Conservation (phyloP, 2,888 invertebrate genomes). For the Eutolmus rufibarbis region DNA sequence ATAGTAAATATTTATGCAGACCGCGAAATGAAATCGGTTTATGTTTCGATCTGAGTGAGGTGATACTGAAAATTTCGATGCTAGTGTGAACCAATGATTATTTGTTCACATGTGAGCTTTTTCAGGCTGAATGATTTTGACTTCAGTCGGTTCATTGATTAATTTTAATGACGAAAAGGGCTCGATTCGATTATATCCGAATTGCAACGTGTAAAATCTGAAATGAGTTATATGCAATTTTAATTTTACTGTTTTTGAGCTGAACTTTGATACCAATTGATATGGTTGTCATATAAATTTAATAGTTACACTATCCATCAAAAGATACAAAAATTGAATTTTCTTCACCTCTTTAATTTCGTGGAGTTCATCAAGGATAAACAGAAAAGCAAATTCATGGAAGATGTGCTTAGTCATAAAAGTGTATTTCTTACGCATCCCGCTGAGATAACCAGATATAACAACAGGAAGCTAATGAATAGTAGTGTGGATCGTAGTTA, state of each 20-base stretch:
- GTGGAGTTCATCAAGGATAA: not conserved
- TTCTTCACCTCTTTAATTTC: not conserved
- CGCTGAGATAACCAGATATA: not conserved
- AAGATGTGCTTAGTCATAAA: not conserved
- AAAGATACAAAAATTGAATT: not conserved
- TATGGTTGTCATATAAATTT: not conserved
- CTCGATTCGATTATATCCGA: not conserved
- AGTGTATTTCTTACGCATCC: not conserved
- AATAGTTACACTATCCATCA: no score
- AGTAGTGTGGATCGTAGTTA: not conserved
- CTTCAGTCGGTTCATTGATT: not conserved
- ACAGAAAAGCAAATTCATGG: not conserved
- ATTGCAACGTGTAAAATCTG: not conserved
- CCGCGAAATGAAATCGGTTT: not conserved
- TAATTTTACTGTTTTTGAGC: not conserved
- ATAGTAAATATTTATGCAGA: not conserved
- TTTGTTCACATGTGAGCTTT: not conserved
- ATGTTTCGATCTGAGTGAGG: not conserved
- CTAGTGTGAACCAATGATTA: not conserved
- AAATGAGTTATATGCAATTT: not conserved
- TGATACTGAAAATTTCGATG: not conserved
- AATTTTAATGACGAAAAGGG: not conserved
- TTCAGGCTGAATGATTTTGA: not conserved
- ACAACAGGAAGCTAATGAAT: conserved; percentile 12
- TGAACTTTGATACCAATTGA: not conserved